Evolutionary conservation across 2,113 vertebrate species (phyloP).

Genomic region (Tyto alba): DNA sequence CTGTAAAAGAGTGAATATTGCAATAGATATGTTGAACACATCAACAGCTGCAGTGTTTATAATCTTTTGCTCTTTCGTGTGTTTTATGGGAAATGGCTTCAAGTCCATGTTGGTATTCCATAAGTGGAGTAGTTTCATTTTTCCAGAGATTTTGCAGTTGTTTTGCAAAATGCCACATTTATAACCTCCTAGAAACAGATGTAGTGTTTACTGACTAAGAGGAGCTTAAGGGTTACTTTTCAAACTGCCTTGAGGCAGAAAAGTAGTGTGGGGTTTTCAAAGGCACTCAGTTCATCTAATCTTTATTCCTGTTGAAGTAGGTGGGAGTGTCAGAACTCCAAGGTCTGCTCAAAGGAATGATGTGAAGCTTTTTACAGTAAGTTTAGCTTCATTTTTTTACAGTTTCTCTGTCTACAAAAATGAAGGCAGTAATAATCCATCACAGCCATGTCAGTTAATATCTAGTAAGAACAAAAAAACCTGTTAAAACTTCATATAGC

Average conservation of each 20-base stretch:
- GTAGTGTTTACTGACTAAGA: not conserved
- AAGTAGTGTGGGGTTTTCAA: not conserved
- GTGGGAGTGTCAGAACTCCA: not conserved
- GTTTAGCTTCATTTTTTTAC: not conserved
- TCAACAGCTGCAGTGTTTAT: not conserved
- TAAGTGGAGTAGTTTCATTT: not conserved
- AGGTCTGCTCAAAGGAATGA: not conserved
- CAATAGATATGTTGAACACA: not conserved
- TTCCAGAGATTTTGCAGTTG: not conserved
- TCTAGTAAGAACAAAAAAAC: not conserved
- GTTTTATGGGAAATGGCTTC: not conserved
- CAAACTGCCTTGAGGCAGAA: not conserved
- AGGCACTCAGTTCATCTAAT: not conserved
- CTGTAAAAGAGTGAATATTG: not conserved
- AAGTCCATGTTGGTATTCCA: not conserved
- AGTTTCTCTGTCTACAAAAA: not conserved
- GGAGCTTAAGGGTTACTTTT: not conserved
- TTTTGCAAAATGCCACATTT: constrained; percentile 4
- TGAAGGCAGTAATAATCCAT: not conserved
- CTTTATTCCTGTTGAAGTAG: not conserved
- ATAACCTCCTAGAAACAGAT: not conserved
- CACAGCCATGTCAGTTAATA: not conserved
- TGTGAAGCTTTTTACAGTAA: not conserved
- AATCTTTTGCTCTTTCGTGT: not conserved
- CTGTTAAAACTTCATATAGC: not conserved